These are phyloP conservation scores for Drosophila subquinaria DNA, from an alignment of 2,888 invertebrate species.

Conservation along the genomic window DNA sequence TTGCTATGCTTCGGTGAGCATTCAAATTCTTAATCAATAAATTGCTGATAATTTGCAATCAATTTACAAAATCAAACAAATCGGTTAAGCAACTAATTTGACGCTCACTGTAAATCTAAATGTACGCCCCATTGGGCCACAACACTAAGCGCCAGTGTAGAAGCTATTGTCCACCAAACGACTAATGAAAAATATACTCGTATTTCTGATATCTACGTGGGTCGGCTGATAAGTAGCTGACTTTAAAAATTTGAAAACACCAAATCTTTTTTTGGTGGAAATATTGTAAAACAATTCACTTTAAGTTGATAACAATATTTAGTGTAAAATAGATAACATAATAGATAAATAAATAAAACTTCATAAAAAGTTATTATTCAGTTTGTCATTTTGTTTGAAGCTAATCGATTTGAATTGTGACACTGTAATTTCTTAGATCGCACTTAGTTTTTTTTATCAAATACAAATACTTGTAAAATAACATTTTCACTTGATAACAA, in stretches of 20 bases:
- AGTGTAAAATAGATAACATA: background rate
- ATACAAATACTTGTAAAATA: background rate
- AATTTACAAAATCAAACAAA: slow-evolving; percentile 10
- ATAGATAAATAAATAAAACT: background rate
- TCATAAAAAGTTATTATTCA: background rate
- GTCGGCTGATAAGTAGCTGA: slow-evolving; percentile 4
- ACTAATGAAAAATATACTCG: slow-evolving; percentile 77
- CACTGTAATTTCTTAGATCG: background rate
- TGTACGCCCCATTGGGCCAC: slow-evolving; percentile 42
- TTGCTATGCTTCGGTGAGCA: slow-evolving; percentile 4
- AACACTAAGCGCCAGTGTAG: slow-evolving; percentile 60
- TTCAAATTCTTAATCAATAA: slow-evolving; percentile 17
- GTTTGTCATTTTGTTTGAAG: background rate
- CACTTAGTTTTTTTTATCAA: background rate
- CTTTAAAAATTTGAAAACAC: background rate
- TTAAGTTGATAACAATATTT: background rate
- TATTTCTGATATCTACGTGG: slow-evolving; percentile 57
- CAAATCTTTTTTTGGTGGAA: background rate
- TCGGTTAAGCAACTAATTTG: slow-evolving; percentile 41
- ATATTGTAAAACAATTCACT: background rate
- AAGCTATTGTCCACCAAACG: slow-evolving; percentile 61
- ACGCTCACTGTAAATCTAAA: slow-evolving; percentile 67
- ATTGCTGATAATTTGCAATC: slow-evolving; percentile 32
- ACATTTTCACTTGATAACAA: background rate
- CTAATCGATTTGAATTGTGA: background rate